A percentile compares a stretch with the other conserved stretches of the same genome.
Conservation (phyloP, 1,140 invertebrate genomes). For the Pseudomyrmex pallidus region DNA sequence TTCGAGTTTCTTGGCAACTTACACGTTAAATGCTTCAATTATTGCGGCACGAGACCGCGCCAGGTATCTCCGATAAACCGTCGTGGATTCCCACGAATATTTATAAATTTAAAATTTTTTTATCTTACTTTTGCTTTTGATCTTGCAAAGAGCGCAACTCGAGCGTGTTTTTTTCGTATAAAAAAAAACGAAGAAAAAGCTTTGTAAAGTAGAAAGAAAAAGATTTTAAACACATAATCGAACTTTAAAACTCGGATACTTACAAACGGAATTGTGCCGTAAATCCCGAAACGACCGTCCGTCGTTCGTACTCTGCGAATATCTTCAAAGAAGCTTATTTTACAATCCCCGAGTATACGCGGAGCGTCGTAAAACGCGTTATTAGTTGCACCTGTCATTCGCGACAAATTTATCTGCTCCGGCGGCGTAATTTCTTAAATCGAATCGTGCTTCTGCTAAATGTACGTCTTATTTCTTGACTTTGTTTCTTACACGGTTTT, state of each 20-base stretch:
- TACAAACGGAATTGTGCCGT: slow-evolving; percentile 57
- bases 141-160: slow-evolving; percentile 5
- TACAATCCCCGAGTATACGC: slow-evolving; percentile 40
- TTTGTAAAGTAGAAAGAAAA: background rate
- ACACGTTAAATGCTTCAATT: slow-evolving; percentile 71
- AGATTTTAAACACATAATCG: slow-evolving; percentile 23
- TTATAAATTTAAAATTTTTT: slow-evolving; percentile 73
- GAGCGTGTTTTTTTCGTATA: slow-evolving; percentile 10
- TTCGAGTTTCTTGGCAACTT: slow-evolving; percentile 43
- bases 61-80: slow-evolving; percentile 46
- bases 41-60: slow-evolving; percentile 17
- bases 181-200: slow-evolving; percentile 12
- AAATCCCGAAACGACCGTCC: slow-evolving; percentile 50
- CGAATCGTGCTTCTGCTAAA: background rate
- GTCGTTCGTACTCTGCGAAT: slow-evolving; percentile 27
- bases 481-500: background rate
- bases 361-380: slow-evolving; percentile 28
- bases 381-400: background rate
- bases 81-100: slow-evolving; percentile 73
- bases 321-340: slow-evolving; percentile 50
- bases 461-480: background rate
- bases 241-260: slow-evolving; percentile 53
- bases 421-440: background rate
- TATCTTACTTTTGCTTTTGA: background rate
- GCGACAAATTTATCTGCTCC: slow-evolving; percentile 51